Percentiles rank a stretch among this genome's conserved stretches.
These are phyloP conservation scores for Phasianus colchicus DNA, from an alignment of 2,113 vertebrate genomes.

Conservation along the genomic window DNA sequence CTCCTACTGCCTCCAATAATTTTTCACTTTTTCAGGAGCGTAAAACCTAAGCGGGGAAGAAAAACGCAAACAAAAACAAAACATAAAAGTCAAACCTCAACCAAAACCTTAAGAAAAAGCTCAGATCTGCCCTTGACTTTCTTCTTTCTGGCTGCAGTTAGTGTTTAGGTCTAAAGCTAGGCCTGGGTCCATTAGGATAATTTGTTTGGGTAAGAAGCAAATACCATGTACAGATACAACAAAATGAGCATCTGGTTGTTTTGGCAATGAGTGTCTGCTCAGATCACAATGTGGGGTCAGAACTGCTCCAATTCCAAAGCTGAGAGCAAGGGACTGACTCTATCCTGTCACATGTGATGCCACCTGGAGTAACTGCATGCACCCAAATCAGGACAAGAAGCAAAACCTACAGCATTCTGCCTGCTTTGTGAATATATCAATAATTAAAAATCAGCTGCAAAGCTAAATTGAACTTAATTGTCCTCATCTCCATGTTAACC, in stretches of 20 bases:
- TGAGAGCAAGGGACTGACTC: not conserved
- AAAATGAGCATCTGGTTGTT: not conserved
- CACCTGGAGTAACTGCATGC: not conserved
- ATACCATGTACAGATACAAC: not conserved
- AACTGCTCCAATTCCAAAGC: accelerated
- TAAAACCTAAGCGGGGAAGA: not conserved
- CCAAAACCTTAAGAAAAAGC: not conserved
- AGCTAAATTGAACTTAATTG: not conserved
- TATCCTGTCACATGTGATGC: not conserved
- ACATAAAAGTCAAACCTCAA: not conserved
- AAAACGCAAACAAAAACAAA: not conserved
- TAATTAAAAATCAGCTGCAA: not conserved
- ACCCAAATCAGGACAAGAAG: not conserved
- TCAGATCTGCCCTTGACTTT: not conserved
- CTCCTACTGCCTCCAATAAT: not conserved
- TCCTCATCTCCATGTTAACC: not conserved
- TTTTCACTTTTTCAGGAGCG: not conserved
- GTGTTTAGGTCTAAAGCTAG: constrained; percentile 21
- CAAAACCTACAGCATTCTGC: not conserved
- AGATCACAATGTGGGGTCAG: not conserved
- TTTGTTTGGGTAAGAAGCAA: constrained; percentile 30
- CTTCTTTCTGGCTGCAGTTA: not conserved
- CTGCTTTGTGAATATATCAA: not conserved
- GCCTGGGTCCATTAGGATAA: not conserved
- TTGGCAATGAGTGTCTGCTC: not conserved